Conservation (phyloP, 2,888 invertebrate genomes). For the Terebella lapidaria region DNA sequence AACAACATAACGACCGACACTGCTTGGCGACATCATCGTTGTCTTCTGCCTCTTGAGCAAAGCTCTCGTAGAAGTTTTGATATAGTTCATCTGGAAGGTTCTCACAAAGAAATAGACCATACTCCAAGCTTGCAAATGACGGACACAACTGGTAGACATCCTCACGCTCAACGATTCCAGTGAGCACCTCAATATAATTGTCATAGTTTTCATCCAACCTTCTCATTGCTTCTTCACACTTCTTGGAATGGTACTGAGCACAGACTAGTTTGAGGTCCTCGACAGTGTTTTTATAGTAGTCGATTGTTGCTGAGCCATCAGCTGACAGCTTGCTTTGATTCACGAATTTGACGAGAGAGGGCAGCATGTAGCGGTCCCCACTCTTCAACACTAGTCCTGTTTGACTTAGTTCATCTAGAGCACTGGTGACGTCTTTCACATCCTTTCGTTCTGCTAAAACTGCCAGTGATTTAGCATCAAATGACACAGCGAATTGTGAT, state of each 20-base stretch:
- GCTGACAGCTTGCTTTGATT: not conserved
- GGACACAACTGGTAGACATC: slow-evolving; percentile 11
- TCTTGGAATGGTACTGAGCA: slow-evolving; percentile 10
- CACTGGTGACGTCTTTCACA: not conserved
- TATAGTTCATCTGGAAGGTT: slow-evolving; percentile 4
- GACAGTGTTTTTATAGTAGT: slow-evolving; percentile 3
- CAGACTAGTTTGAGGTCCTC: slow-evolving; percentile 8
- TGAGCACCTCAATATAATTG: slow-evolving; percentile 12
- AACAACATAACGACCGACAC: slow-evolving; percentile 13
- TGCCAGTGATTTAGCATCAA: not conserved
- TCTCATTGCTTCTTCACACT: slow-evolving; percentile 7
- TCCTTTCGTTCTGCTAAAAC: not conserved
- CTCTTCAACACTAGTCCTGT: not conserved
- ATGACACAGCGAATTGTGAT: not conserved
- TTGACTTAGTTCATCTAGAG: not conserved
- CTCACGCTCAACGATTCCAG: slow-evolving; percentile 10
- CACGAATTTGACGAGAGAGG: slow-evolving; percentile 2
- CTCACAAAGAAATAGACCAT: slow-evolving; percentile 10
- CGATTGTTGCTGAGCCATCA: not conserved
- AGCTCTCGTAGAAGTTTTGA: slow-evolving; percentile 8
- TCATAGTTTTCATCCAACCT: slow-evolving; percentile 10
- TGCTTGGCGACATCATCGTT: slow-evolving; percentile 1
- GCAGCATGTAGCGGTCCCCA: slow-evolving; percentile 6
- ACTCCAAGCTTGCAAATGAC: slow-evolving; percentile 2
- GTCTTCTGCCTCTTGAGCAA: slow-evolving; percentile 8